phyloP scores from a whole-genome alignment of 2,888 invertebrate species.

The Agonopterix heracliana region DNA sequence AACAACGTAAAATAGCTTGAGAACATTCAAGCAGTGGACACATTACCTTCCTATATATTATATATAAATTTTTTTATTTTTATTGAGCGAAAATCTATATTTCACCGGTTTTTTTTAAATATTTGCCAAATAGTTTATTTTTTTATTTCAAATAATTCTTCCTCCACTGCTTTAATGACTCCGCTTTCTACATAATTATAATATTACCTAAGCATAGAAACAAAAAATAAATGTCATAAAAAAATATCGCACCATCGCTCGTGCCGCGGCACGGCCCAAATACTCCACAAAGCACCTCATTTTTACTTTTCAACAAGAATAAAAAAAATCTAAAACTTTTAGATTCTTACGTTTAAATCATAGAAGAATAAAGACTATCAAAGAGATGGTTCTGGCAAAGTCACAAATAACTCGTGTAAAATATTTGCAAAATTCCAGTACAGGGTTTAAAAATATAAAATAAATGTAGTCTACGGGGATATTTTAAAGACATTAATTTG shows the following conservation, averaged over 20 bases:
- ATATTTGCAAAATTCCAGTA: too few species aligned
- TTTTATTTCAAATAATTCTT: too few species aligned
- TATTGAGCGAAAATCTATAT: neutral
- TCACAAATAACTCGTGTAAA: slow-evolving; percentile 2
- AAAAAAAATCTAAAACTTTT: slow-evolving; percentile 23
- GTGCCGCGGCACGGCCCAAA: slow-evolving; percentile 29
- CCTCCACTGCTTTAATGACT: neutral
- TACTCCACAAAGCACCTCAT: slow-evolving; percentile 56
- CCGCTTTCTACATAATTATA: slow-evolving; percentile 9
- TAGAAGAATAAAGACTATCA: slow-evolving; percentile 6
- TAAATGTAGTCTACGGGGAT: too few species aligned
- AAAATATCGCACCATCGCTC: slow-evolving; percentile 54
- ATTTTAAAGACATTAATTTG: too few species aligned
- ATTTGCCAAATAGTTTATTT: too few species aligned
- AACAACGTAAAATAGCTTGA: slow-evolving; percentile 37
- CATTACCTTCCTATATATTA: neutral
- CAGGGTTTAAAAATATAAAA: too few species aligned
- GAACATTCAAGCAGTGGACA: slow-evolving; percentile 2
- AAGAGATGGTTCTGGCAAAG: slow-evolving; percentile 10
- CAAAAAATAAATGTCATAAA: slow-evolving; percentile 36
- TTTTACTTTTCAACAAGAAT: slow-evolving; percentile 46
- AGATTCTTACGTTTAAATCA: slow-evolving; percentile 5
- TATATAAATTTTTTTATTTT: neutral
- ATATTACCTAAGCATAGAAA: slow-evolving; percentile 29
- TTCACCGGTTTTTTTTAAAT: neutral